Evolutionary conservation across 1,140 invertebrate genomes (phyloP), one percentile per base, ranked within the genome.

Genomic region (Octopus sinensis): DNA sequence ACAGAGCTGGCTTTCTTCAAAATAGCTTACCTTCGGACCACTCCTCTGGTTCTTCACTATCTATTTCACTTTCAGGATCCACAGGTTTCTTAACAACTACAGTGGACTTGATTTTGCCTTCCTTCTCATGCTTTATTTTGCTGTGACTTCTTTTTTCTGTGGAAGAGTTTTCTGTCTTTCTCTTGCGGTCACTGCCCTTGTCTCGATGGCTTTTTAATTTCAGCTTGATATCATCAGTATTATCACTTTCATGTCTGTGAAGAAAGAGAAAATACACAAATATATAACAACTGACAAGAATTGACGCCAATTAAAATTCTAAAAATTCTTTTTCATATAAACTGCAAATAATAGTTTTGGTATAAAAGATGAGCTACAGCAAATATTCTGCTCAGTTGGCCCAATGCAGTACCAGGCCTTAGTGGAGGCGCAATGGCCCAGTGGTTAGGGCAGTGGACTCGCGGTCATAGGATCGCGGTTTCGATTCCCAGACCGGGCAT

Each of bases 61-160:
- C 86, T 76, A 82, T 80, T n/a, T 84, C 84, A 23, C 82, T 82
- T 9, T 79, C 83, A 17, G 80, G 77, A 0, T 56, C 84, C 6
- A 71, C 78, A 5, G 81, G 80, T 79, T 84, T 85, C 76, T 84
- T 85, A 23, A 87, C 85, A 51, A 85, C 83, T 23, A 87, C 83
- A 23, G 84, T 82, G 43, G 86, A 87, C 76, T 81, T 83, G 76
- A 87, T 87, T 68, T 84, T 85, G 23, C 82, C 80, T 23, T 85
- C 83, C 53, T 83, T 83, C 12, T 85, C 84, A 23, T 82, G 78
- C 23, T 81, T 83, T 81, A 68, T 56, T 54, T 84, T 84, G 78
- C 81, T 84, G n/a, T 80, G 82, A 30, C 79, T 80, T 13, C 80
- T 76, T 5, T 83, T 78, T 13, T 81, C 80, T 13, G 83, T 84